Evolutionary conservation across 2,888 invertebrate genomes (phyloP).

Genomic region (Cryptocheilus praepositus): DNA sequence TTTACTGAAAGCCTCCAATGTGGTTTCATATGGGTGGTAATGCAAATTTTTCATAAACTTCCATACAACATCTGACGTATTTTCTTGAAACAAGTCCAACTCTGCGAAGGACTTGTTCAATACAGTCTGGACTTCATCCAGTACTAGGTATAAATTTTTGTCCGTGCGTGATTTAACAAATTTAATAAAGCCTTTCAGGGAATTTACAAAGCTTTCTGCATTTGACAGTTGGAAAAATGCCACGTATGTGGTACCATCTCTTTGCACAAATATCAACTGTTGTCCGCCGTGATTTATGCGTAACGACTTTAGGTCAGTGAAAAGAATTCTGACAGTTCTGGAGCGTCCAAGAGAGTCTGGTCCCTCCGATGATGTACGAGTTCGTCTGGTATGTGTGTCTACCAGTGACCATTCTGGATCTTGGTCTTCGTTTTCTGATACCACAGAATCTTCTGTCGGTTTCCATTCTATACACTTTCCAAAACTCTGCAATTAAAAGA

Average conservation of each 20-base stretch:
- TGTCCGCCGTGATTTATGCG: constrained; percentile 78
- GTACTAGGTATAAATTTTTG: constrained; percentile 83
- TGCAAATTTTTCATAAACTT: constrained; percentile 78
- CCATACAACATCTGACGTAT: constrained; percentile 82
- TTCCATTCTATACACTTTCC: constrained; percentile 89
- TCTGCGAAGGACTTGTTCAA: constrained; percentile 92
- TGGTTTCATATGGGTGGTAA: constrained; percentile 87
- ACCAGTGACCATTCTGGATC: constrained; percentile 88
- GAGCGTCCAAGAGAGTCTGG: constrained; percentile 72
- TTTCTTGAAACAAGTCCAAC: constrained; percentile 86
- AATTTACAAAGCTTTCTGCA: constrained; percentile 84
- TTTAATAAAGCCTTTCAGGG: constrained; percentile 80
- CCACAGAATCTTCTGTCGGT: constrained; percentile 86
- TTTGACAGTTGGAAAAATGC: constrained; percentile 92
- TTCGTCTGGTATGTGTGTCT: constrained; percentile 83
- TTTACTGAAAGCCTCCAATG: constrained; percentile 91
- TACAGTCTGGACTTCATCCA: constrained; percentile 81
- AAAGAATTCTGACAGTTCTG: constrained; percentile 77
- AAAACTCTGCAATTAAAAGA: constrained; percentile 68
- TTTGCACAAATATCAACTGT: constrained; percentile 81
- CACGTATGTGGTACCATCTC: constrained; percentile 83
- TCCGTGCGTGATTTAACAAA: constrained; percentile 84
- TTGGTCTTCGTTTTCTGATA: constrained; percentile 86
- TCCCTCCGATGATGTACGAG: constrained; percentile 76
- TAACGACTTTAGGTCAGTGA: constrained; percentile 82